A percentile compares a stretch with the other conserved stretches of the same genome.
Evolutionary conservation across 35 echinoderm and acorn worm species (phyloP).

Genomic region (Hemicentrotus pulcherrimus): DNA sequence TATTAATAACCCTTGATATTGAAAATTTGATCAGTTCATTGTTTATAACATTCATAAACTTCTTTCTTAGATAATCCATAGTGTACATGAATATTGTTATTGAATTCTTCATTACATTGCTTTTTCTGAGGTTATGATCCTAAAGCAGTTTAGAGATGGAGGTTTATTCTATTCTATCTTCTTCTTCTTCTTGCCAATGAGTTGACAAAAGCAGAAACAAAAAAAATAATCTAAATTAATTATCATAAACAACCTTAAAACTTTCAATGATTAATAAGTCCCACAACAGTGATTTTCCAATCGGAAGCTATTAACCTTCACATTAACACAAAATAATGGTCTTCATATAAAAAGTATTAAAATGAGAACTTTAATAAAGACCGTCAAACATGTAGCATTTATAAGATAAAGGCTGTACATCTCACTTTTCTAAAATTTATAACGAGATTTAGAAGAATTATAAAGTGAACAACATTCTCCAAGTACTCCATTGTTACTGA

Average conservation of each 20-base stretch:
- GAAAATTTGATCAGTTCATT: no score
- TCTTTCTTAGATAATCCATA: no score
- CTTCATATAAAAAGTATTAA: not conserved
- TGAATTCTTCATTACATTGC: no score
- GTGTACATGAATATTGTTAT: no score
- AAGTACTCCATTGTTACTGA: not conserved
- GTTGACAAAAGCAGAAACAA: not conserved
- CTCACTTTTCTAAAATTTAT: not conserved
- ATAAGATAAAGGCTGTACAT: not conserved
- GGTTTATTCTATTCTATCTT: not conserved
- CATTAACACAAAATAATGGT: not conserved
- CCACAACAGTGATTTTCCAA: not conserved
- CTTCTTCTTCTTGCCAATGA: not conserved
- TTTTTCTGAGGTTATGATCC: no score
- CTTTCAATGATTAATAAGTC: not conserved
- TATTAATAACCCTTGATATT: no score
- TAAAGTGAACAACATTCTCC: not conserved
- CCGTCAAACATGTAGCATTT: not conserved
- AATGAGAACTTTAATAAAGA: not conserved
- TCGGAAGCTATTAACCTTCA: not conserved
- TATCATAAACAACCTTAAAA: not conserved
- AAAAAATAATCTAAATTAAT: not conserved
- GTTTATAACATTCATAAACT: no score
- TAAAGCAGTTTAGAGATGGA: not conserved
- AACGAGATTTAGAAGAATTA: not conserved